These are phyloP conservation scores for Pandemis cinnamomeana DNA, from an alignment of 2,888 invertebrate genomes.

Conservation along the genomic window DNA sequence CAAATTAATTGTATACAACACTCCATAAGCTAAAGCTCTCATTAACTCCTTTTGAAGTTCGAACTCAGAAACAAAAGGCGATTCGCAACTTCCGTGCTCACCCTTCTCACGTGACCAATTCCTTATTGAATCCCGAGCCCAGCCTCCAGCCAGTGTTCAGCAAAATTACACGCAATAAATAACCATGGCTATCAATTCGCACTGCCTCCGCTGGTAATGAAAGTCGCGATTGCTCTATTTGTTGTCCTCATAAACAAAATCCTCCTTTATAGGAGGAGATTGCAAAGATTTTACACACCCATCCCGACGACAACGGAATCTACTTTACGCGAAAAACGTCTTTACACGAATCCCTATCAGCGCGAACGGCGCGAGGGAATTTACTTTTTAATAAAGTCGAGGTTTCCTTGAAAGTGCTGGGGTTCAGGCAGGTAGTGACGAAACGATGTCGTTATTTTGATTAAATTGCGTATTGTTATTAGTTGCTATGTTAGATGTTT, in stretches of 20 bases:
- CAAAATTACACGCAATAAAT: slow-evolving; percentile 76
- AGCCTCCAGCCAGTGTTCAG: slow-evolving; percentile 49
- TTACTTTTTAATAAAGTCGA: slow-evolving; percentile 49
- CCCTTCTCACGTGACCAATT: slow-evolving; percentile 24
- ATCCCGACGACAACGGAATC: slow-evolving; percentile 56
- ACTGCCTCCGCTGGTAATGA: slow-evolving; percentile 56
- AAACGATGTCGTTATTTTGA: slow-evolving; percentile 44
- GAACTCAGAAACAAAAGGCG: background rate
- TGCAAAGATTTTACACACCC: slow-evolving; percentile 71
- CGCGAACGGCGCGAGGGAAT: slow-evolving; percentile 40
- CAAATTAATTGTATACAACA: no score
- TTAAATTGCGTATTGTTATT: slow-evolving; percentile 41
- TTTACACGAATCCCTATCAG: slow-evolving; percentile 56
- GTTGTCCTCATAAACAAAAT: slow-evolving; percentile 81
- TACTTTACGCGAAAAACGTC: slow-evolving; percentile 60
- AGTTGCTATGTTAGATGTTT: slow-evolving; percentile 15
- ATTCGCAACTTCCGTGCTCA: background rate
- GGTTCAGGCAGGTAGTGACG: slow-evolving; percentile 41
- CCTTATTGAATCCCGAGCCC: slow-evolving; percentile 31
- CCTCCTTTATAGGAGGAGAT: slow-evolving; percentile 77
- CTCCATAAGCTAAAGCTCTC: no score
- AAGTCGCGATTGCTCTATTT: slow-evolving; percentile 68
- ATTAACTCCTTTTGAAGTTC: background rate
- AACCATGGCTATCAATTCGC: slow-evolving; percentile 73
- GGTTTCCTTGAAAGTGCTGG: slow-evolving; percentile 40